phyloP scores from a whole-genome alignment of 2,797 vertebrate species.

The Echeneis naucrates region DNA sequence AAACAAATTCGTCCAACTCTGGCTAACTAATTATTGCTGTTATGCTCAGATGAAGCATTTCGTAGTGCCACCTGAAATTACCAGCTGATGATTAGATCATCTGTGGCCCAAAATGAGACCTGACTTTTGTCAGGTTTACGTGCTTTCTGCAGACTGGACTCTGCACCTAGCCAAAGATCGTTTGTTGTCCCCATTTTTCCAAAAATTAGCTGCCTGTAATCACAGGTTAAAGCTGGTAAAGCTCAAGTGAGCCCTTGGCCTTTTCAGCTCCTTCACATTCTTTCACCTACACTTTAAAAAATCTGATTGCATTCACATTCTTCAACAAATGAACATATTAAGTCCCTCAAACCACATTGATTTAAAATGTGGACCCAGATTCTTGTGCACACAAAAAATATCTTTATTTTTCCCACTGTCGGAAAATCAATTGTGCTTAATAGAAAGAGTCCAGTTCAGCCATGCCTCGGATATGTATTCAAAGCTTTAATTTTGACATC shows the following conservation, averaged over 20 bases:
- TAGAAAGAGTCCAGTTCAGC: not conserved
- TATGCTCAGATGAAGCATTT: no score
- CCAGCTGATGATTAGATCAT: no score
- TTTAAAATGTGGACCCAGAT: not conserved
- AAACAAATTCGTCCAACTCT: no score
- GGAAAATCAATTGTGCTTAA: not conserved
- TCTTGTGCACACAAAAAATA: not conserved
- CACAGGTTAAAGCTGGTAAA: not conserved
- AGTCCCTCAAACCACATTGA: not conserved
- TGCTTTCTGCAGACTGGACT: not conserved
- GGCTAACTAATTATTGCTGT: no score
- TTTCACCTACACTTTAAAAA: not conserved
- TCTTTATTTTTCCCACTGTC: not conserved
- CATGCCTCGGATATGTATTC: not conserved
- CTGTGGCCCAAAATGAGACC: no score
- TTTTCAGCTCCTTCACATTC: no score
- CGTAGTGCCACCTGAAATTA: no score
- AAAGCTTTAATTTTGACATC: conserved; percentile 25
- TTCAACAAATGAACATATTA: not conserved
- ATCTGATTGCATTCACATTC: no score
- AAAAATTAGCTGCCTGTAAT: no score
- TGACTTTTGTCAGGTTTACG: not conserved
- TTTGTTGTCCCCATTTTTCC: not conserved
- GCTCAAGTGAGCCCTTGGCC: no score
- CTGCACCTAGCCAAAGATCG: not conserved